Conservation (phyloP, 1,140 invertebrate species). For the Macrocentrus cingulum region DNA sequence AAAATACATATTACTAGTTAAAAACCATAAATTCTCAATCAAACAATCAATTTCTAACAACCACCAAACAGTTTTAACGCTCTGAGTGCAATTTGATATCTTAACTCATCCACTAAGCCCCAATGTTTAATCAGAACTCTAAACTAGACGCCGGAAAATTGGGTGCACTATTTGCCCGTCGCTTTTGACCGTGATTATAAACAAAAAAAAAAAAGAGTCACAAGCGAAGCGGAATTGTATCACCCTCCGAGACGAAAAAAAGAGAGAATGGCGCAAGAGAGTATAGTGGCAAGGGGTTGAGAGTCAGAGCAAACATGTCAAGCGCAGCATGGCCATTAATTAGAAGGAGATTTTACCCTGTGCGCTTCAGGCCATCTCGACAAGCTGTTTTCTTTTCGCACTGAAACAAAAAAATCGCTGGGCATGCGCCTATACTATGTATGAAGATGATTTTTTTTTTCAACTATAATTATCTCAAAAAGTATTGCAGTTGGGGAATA, state of each 20-base stretch:
- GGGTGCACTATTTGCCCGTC: slow-evolving; percentile 27
- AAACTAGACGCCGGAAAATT: slow-evolving; percentile 43
- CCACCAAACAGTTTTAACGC: too few species aligned
- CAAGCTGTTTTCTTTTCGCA: too few species aligned
- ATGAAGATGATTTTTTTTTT: too few species aligned
- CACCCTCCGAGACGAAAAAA: slow-evolving; percentile 40
- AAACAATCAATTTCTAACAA: slow-evolving; percentile 23
- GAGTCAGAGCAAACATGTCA: slow-evolving; percentile 48
- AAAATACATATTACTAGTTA: too few species aligned
- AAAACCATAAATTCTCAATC: too few species aligned
- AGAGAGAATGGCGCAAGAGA: slow-evolving; percentile 28
- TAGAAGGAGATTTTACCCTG: slow-evolving; percentile 40
- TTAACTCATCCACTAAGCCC: slow-evolving; percentile 44
- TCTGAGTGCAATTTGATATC: too few species aligned
- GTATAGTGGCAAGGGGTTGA: slow-evolving; percentile 37
- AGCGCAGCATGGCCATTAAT: slow-evolving; percentile 47
- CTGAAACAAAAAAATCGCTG: too few species aligned
- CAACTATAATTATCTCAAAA: too few species aligned
- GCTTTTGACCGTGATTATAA: slow-evolving; percentile 39
- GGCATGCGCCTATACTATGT: too few species aligned
- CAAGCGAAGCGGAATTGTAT: slow-evolving; percentile 37
- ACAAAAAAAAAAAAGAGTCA: slow-evolving; percentile 31
- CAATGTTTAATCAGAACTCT: slow-evolving; percentile 51
- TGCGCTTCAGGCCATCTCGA: too few species aligned
- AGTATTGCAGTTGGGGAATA: too few species aligned